Evolutionary conservation across 1,140 invertebrate genomes (phyloP), one percentile per base, ranked within the genome.

Genomic region (Anagrus nilaparvatae): DNA sequence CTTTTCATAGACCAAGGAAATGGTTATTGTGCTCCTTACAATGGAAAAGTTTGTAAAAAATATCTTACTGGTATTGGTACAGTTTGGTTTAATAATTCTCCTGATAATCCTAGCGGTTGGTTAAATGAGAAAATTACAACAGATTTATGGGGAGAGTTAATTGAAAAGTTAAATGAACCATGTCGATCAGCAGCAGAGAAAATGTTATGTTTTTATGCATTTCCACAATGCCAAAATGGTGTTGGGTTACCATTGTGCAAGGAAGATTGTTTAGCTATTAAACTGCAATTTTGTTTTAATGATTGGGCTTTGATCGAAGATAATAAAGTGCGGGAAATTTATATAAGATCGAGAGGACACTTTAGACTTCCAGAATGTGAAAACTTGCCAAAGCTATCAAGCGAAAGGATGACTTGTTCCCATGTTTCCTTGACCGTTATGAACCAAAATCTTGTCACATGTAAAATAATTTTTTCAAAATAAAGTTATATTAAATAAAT

Each of bases 301-400:
- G 84, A 94, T 56, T 95, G 91, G 91, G 80, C 84, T 13, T 61
- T 88, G 21, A 81, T 94, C 43, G 87, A 93, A 66, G 86, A 88
- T 51, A 88, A 90, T 60, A 92, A 89, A 60, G 75, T 80, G 43
- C 70, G 79, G 36, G 77, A 80, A 9, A 78, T 87, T 40, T 81
- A 70, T 58, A 79, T 88, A 47, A 79, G 83, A 64, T 81, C 79
- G n/a, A 71, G 83, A 48, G 86, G 86, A 8, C 87, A 94, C 63
- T 93, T 95, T 63, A 67, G 79, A 21, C 68, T 97, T 37, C 92
- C 92, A 8, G 77, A 84, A 53, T 97, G 92, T 69, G 76, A 87
- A 40, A 65, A 69, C 6, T 67, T 96, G 43, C 88, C 87, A 31
- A 77, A 73, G 54, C 76, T 82, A 58, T 47, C 58, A 16, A 65